A percentile compares a stretch with the other conserved stretches of the same genome.
phyloP scores from a whole-genome alignment of 2,888 invertebrate species.

The Slavum lentiscoides region DNA sequence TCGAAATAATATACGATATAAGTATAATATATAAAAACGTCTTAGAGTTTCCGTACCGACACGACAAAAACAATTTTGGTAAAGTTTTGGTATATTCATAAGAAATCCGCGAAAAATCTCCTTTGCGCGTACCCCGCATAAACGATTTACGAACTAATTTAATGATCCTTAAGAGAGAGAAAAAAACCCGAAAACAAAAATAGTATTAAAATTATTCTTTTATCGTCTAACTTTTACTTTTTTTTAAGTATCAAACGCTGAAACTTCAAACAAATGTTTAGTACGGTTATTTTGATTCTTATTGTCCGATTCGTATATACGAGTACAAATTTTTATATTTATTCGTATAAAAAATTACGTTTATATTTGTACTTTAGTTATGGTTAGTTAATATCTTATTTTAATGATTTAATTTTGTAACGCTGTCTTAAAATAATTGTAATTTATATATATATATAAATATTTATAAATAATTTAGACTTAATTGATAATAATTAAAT shows the following conservation, averaged over 20 bases:
- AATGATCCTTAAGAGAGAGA: background rate
- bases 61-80: background rate
- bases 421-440: no score
- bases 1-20: background rate
- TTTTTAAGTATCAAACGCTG: background rate
- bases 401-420: no score
- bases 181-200: background rate
- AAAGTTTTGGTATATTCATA: background rate
- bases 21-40: background rate
- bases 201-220: background rate
- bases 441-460: no score
- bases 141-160: slow-evolving; percentile 23
- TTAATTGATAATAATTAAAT: no score
- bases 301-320: background rate
- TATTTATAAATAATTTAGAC: no score
- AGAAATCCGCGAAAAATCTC: background rate
- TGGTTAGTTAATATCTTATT: no score
- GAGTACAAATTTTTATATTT: background rate
- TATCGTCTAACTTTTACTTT: background rate
- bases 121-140: background rate
- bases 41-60: background rate
- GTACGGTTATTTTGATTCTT: background rate
- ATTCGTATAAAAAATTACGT: no score
- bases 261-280: slow-evolving; percentile 5
- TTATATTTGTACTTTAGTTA: no score